Evolutionary conservation across 2,797 vertebrate genomes (phyloP).

Genomic region (Zenarchopterus dispar): DNA sequence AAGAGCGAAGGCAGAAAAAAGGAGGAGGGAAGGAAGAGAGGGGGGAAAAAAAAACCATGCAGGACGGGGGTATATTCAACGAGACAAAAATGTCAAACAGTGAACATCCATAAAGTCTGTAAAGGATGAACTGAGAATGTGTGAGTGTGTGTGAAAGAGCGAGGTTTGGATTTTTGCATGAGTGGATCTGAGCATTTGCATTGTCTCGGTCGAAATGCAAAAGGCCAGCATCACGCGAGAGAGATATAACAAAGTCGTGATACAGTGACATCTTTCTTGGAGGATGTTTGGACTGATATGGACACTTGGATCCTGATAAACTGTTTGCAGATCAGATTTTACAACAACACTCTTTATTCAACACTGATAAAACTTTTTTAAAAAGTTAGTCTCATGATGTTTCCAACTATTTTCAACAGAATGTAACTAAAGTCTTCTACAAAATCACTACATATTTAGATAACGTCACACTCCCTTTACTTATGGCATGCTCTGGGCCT

Average conservation of each 20-base stretch:
- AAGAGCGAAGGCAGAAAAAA: slow-evolving; percentile 34
- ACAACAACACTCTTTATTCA: neutral
- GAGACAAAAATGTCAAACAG: slow-evolving; percentile 61
- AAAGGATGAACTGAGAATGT: slow-evolving; percentile 44
- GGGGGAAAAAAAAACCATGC: slow-evolving; percentile 23
- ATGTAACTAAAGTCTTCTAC: too few relatives aligned
- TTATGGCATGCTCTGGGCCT: too few relatives aligned
- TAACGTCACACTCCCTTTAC: too few relatives aligned
- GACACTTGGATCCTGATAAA: slow-evolving; percentile 1
- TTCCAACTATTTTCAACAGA: too few relatives aligned
- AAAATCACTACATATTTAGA: too few relatives aligned
- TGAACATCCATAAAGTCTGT: slow-evolving; percentile 70
- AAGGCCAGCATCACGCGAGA: slow-evolving; percentile 40
- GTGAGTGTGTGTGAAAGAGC: slow-evolving; percentile 36
- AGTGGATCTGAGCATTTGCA: slow-evolving; percentile 55
- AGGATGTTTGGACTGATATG: slow-evolving; percentile 12
- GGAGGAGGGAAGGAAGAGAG: slow-evolving; percentile 28
- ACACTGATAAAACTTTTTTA: too few relatives aligned
- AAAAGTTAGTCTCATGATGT: too few relatives aligned
- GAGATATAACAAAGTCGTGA: slow-evolving; percentile 25
- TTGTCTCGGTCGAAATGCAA: slow-evolving; percentile 53
- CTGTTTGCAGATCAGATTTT: neutral
- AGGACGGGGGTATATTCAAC: slow-evolving; percentile 48
- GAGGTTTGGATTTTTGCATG: slow-evolving; percentile 57
- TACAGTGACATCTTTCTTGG: slow-evolving; percentile 38